Conservation (phyloP, 2,888 invertebrate species). For the Rhingia rostrata region DNA sequence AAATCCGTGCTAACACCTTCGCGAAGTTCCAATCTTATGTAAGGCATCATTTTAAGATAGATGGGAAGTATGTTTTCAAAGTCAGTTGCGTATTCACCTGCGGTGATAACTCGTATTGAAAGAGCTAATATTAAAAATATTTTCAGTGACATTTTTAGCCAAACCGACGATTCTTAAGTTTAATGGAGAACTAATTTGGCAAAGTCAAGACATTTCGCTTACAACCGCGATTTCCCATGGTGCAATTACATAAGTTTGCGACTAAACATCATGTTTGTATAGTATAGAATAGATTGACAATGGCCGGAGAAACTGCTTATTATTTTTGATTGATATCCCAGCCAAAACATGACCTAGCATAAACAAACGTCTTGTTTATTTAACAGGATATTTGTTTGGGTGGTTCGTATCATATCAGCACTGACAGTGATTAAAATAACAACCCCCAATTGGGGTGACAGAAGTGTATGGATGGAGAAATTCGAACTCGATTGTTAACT, state of each 20-base stretch:
- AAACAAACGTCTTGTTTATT: conserved; percentile 32
- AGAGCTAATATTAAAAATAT: neutral
- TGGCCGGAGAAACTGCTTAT: conserved; percentile 25
- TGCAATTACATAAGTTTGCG: neutral
- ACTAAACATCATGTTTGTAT: conserved; percentile 19
- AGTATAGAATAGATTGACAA: conserved; percentile 32
- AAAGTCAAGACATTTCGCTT: neutral
- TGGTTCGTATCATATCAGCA: neutral
- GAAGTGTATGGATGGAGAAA: neutral
- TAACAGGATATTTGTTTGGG: conserved; percentile 40
- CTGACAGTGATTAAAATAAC: conserved; percentile 3
- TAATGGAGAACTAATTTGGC: conserved; percentile 19
- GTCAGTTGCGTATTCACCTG: neutral
- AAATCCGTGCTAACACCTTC: conserved; percentile 42
- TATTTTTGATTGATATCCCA: conserved; percentile 44
- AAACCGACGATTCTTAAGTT: conserved; percentile 2
- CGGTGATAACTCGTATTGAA: neutral
- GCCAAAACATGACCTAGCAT: conserved; percentile 14
- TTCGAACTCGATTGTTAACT: neutral
- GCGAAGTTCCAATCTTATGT: conserved; percentile 43
- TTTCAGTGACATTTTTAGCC: conserved; percentile 32
- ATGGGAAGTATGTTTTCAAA: conserved; percentile 9
- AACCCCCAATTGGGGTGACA: neutral
- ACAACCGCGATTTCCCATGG: neutral
- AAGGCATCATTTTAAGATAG: conserved; percentile 12